phyloP scores from a whole-genome alignment of 2,888 invertebrate species.

The Teinopalpus imperialis region DNA sequence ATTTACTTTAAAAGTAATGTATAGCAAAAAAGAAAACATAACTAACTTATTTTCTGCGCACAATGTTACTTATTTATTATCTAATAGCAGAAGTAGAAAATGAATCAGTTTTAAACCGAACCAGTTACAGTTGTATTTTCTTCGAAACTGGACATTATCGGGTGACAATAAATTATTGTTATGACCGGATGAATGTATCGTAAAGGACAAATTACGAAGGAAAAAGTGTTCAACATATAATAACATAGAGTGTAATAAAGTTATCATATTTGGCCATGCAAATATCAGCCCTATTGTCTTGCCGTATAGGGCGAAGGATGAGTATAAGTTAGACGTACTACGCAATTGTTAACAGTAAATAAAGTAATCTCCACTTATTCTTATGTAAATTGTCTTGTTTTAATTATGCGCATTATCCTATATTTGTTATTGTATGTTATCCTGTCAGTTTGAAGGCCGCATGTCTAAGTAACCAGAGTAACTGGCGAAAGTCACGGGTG shows the following conservation, averaged over 20 bases:
- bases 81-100: no score
- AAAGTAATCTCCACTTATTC: constrained; percentile 5
- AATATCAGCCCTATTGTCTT: constrained; percentile 1
- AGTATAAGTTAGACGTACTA: background rate
- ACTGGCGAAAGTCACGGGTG: no score
- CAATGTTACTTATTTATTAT: no score
- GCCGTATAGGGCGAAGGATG: background rate
- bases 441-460: no score
- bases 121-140: constrained; percentile 5
- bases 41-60: no score
- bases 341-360: constrained; percentile 15
- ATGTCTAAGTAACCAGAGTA: no score
- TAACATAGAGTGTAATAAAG: constrained; percentile 8
- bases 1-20: no score
- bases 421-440: constrained; percentile 2
- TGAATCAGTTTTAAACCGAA: background rate
- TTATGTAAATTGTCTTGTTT: constrained; percentile 8
- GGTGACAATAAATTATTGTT: constrained; percentile 15
- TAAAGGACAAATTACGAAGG: constrained; percentile 22
- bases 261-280: background rate
- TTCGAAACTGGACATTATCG: constrained; percentile 11
- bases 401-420: background rate
- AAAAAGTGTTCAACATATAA: constrained; percentile 11
- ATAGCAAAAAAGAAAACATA: no score
- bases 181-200: constrained; percentile 20